phyloP scores from a whole-genome alignment of 2,888 invertebrate species.

The Syritta pipiens region DNA sequence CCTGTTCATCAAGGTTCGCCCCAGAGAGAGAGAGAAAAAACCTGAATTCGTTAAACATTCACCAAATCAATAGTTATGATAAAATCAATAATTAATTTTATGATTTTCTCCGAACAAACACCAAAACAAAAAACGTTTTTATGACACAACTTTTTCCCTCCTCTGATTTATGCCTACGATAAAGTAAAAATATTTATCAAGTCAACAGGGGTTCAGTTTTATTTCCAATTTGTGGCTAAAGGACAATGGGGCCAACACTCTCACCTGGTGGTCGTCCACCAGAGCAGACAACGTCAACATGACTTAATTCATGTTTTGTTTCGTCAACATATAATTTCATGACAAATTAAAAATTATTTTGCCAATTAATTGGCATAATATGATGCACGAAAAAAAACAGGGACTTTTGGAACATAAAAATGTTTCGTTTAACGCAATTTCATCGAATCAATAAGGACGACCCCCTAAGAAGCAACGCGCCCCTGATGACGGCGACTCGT shows the following conservation, averaged over 20 bases:
- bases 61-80: constrained; percentile 46
- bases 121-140: constrained; percentile 33
- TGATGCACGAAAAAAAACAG: constrained; percentile 13
- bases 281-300: constrained; percentile 39
- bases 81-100: constrained; percentile 64
- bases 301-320: constrained; percentile 50
- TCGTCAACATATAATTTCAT: constrained; percentile 45
- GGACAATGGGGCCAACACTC: constrained; percentile 38
- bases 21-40: neutral
- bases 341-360: constrained; percentile 65
- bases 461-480: constrained; percentile 55
- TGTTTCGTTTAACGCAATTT: constrained; percentile 27
- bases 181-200: constrained; percentile 21
- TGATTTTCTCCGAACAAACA: constrained; percentile 17
- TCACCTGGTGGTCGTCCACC: constrained; percentile 52
- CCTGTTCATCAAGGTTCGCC: neutral
- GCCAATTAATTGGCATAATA: constrained; percentile 64
- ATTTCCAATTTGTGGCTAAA: constrained; percentile 10
- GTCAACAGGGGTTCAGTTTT: constrained; percentile 15
- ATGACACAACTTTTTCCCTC: constrained; percentile 15
- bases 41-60: constrained; percentile 30
- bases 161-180: constrained; percentile 55
- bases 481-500: constrained; percentile 59
- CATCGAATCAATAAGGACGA: constrained; percentile 54
- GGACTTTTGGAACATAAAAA: constrained; percentile 34